A percentile compares a stretch with the other conserved stretches of the same genome.
These are phyloP conservation scores for Fragum fragum DNA, from an alignment of 2,888 invertebrate genomes.

Conservation along the genomic window DNA sequence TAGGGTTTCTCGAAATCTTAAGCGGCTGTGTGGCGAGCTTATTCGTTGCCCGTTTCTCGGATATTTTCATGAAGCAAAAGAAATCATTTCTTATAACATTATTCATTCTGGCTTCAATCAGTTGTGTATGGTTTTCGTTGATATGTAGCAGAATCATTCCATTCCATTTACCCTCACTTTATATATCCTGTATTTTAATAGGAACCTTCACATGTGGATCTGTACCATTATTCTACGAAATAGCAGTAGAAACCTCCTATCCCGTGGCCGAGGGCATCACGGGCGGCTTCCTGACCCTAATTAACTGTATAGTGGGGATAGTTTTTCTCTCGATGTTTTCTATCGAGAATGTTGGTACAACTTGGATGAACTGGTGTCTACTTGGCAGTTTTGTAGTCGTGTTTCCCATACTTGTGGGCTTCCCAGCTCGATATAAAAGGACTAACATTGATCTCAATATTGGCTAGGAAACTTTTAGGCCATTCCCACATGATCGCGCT, in stretches of 20 bases:
- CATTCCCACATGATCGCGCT: too few relatives aligned
- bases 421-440: conserved; percentile 39
- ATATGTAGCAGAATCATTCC: conserved; percentile 26
- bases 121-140: conserved; percentile 39
- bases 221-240: conserved; percentile 37
- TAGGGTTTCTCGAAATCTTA: conserved; percentile 36
- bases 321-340: conserved; percentile 41
- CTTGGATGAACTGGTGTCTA: conserved; percentile 53
- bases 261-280: conserved; percentile 50
- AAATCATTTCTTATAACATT: conserved; percentile 26
- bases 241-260: conserved; percentile 41
- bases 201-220: conserved; percentile 32
- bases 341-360: conserved; percentile 31
- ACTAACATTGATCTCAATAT: conserved; percentile 34
- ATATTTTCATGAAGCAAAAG: conserved; percentile 28
- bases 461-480: too few relatives aligned
- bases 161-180: conserved; percentile 33
- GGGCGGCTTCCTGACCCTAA: conserved; percentile 41
- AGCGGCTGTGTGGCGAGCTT: conserved; percentile 33
- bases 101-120: conserved; percentile 2
- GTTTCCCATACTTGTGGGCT: conserved; percentile 34
- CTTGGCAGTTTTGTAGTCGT: conserved; percentile 29
- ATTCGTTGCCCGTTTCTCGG: conserved; percentile 33
- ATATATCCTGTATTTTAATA: conserved; percentile 30
- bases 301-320: conserved; percentile 23